Evolutionary conservation across 2,888 invertebrate genomes (phyloP).

Genomic region (Drosophila mimetica): DNA sequence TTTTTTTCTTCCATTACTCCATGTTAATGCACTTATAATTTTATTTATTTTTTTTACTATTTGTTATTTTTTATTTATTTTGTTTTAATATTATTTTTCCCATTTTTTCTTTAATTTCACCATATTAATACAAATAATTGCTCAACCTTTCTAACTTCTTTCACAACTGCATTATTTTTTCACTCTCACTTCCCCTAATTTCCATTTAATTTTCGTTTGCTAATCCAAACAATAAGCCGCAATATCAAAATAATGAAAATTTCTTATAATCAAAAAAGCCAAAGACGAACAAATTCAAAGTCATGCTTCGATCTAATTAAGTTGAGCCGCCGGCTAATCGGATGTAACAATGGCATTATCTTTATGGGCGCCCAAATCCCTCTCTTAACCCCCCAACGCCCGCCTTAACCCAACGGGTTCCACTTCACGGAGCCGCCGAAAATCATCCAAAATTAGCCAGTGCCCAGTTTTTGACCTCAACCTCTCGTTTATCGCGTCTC

Average conservation of each 20-base stretch:
- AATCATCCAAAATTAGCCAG: slow-evolving; percentile 31
- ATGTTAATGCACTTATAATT: no score
- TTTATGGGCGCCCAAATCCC: slow-evolving; percentile 11
- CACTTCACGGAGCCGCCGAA: slow-evolving; percentile 16
- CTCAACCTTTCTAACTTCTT: slow-evolving; percentile 2
- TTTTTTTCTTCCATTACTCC: no score
- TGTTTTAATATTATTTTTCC: no score
- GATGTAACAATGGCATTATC: slow-evolving; percentile 29
- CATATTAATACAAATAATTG: no score
- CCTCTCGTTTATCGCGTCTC: not conserved
- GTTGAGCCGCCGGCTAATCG: slow-evolving; percentile 25
- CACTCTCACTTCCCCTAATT: slow-evolving; percentile 9
- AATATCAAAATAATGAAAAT: slow-evolving; percentile 3
- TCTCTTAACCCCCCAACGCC: not conserved
- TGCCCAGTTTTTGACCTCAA: slow-evolving; percentile 19
- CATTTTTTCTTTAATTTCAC: not conserved
- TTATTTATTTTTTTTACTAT: no score
- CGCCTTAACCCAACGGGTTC: not conserved
- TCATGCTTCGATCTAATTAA: slow-evolving; percentile 40
- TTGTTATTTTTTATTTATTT: no score
- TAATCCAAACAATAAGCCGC: not conserved
- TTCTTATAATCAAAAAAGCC: not conserved
- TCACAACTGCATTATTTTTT: not conserved
- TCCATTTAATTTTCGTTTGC: slow-evolving; percentile 12
- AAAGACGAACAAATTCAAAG: not conserved